Base-by-base conservation (phyloP, 2,888 invertebrate genomes). In the Pecten maximus region DNA sequence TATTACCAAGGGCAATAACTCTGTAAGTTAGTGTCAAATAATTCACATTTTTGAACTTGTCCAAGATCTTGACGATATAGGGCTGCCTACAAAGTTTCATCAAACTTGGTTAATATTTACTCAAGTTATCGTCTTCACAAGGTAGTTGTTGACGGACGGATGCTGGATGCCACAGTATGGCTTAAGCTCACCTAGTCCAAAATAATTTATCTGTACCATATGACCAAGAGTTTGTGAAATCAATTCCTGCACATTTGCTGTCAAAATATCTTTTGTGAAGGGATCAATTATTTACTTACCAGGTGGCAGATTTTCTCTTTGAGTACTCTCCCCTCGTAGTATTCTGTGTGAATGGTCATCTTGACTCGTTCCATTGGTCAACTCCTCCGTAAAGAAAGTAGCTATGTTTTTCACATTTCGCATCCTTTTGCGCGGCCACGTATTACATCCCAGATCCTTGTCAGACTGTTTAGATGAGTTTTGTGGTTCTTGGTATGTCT, bases 351-450 rank as follows among this genome's bases (percentile, higher is more conserved):
- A 91, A 19, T 91, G 91, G 60, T 93, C 93, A 40, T 94, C 94
- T 40, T 93, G 89, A 87, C 92, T 91, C 40, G 88, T 88, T 35
- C 90, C 48, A 40, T 91, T 89, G 35, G 91, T 90, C 54, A 92
- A 91, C 91, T 93, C 93, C 19, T 92, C 93, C 15, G 91, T 89
- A 90, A 94, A 94, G 40, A 94, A 91, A 10, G 93, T 93, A n/a
- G 92, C 93, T 88, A 94, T 94, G 90, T 93, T 93, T 74, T 92
- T 88, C 88, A 92, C 91, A 88, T 93, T 93, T 44, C 92, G 91
- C 48, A 92, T 90, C 28, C 94, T 92, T 90, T 95, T 95, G 90
- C 93, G 93, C 0, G 95, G 95, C 95, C 95, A 95, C 40, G 95
- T 95, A 92, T 95, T 95, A 88, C 92, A 93, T 86, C 92, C 93